Conservation (phyloP, 1,140 invertebrate species). For the Steinernema feltiae region DNA sequence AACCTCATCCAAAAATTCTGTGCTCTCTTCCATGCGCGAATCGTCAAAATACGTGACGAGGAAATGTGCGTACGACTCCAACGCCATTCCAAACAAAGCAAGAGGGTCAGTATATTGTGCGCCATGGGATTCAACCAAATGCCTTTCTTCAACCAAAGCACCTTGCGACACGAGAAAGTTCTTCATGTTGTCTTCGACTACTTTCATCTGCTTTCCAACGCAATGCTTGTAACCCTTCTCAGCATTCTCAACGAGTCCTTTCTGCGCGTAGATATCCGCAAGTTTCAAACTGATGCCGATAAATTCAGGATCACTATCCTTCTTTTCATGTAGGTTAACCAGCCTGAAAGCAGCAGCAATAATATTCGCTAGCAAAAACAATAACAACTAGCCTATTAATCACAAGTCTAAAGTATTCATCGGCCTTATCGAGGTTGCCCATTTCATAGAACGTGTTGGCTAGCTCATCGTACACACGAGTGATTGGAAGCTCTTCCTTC, state of each 20-base stretch:
- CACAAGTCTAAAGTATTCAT: constrained; percentile 45
- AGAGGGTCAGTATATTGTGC: constrained; percentile 51
- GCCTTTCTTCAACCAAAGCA: constrained; percentile 35
- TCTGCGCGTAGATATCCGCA: constrained; percentile 52
- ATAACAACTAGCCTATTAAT: constrained; percentile 43
- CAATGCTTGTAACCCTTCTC: constrained; percentile 55
- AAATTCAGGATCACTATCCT: constrained; percentile 51
- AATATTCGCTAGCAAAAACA: background rate
- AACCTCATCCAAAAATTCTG: constrained; percentile 55
- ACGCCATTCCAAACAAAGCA: constrained; percentile 52
- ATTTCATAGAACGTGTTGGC: constrained; percentile 54
- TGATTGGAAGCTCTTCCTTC: constrained; percentile 38
- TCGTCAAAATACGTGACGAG: constrained; percentile 49
- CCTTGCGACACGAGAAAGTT: constrained; percentile 49
- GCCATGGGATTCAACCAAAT: constrained; percentile 44
- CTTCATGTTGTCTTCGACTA: constrained; percentile 38
- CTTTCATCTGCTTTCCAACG: constrained; percentile 48
- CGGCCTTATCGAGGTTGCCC: constrained; percentile 48
- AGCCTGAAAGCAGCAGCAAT: constrained; percentile 34
- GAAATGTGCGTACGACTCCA: constrained; percentile 52
- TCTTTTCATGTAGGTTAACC: constrained; percentile 47
- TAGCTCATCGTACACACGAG: constrained; percentile 49
- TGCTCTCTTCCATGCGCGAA: constrained; percentile 42
- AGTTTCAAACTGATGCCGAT: constrained; percentile 54
- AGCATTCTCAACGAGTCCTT: constrained; percentile 48